Evolutionary conservation across 1,140 invertebrate genomes (phyloP).

Genomic region (Danaus melanippus): DNA sequence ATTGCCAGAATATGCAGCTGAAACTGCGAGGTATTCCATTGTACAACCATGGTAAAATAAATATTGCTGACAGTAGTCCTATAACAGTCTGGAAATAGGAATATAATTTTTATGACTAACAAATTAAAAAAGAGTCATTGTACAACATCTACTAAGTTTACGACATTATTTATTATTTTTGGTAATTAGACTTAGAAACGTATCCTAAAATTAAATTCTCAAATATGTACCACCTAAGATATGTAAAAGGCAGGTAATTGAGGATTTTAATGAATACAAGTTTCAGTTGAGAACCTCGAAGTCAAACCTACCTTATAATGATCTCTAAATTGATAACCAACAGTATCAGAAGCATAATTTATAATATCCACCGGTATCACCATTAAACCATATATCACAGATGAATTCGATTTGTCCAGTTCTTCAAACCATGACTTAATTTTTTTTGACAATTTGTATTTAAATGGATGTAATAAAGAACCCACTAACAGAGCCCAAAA

Average conservation of each 20-base stretch:
- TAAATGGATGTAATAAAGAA: slow-evolving; percentile 91
- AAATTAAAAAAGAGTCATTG: too few relatives aligned
- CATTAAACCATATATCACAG: slow-evolving; percentile 79
- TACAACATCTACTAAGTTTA: too few relatives aligned
- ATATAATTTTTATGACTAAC: too few relatives aligned
- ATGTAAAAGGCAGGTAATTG: too few relatives aligned
- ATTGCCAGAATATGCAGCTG: slow-evolving; percentile 58
- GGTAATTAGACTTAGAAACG: too few relatives aligned
- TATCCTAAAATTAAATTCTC: too few relatives aligned
- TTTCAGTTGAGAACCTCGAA: too few relatives aligned
- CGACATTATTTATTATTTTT: too few relatives aligned
- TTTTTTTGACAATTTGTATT: slow-evolving; percentile 79
- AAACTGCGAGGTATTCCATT: slow-evolving; percentile 59
- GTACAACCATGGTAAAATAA: slow-evolving; percentile 63
- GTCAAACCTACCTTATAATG: slow-evolving; percentile 72
- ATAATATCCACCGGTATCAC: slow-evolving; percentile 82
- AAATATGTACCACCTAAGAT: too few relatives aligned
- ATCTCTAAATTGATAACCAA: slow-evolving; percentile 77
- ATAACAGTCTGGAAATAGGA: slow-evolving; percentile 53
- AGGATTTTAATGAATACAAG: too few relatives aligned
- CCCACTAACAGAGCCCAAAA: slow-evolving; percentile 95
- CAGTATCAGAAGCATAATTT: slow-evolving; percentile 79
- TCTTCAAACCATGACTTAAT: slow-evolving; percentile 81
- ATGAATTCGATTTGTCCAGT: slow-evolving; percentile 74
- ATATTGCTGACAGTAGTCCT: slow-evolving; percentile 51